phyloP scores from a whole-genome alignment of 2,797 vertebrate species.

The Myripristis murdjan region DNA sequence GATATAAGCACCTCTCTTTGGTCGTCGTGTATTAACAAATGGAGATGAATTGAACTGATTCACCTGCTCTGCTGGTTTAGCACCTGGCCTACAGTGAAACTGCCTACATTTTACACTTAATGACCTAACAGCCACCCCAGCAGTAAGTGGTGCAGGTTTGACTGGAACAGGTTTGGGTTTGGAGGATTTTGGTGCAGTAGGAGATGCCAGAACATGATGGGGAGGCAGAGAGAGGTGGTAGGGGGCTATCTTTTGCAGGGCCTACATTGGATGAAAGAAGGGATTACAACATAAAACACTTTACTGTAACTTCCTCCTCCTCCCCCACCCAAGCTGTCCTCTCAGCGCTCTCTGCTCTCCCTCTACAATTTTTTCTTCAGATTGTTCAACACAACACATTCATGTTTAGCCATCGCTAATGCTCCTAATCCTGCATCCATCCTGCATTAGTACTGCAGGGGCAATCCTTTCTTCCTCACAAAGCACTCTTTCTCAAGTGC shows the following conservation, averaged over 20 bases:
- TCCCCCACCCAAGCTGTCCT: neutral
- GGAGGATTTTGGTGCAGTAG: slow-evolving; percentile 53
- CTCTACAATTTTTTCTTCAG: slow-evolving; percentile 19
- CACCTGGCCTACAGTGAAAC: slow-evolving; percentile 41
- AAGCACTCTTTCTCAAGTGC: no score
- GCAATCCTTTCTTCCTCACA: no score
- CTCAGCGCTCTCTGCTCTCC: slow-evolving; percentile 6
- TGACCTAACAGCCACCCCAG: no score
- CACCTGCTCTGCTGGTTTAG: slow-evolving; percentile 67
- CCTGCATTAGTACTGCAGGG: neutral
- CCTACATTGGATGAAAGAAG: slow-evolving; percentile 25
- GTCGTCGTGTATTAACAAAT: neutral
- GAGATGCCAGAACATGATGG: slow-evolving; percentile 55
- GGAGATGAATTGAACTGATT: slow-evolving; percentile 36
- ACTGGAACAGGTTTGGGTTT: slow-evolving; percentile 39
- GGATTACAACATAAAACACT: slow-evolving; percentile 52
- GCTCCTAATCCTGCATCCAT: no score
- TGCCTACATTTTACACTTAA: slow-evolving; percentile 50
- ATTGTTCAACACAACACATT: slow-evolving; percentile 12
- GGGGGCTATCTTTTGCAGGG: slow-evolving; percentile 32
- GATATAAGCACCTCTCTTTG: no score
- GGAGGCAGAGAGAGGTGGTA: slow-evolving; percentile 3
- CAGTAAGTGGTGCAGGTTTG: slow-evolving; percentile 47
- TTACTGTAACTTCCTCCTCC: slow-evolving; percentile 21
- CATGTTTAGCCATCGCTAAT: neutral